phyloP scores from a whole-genome alignment of 2,797 vertebrate species.

The Trematomus bernacchii region DNA sequence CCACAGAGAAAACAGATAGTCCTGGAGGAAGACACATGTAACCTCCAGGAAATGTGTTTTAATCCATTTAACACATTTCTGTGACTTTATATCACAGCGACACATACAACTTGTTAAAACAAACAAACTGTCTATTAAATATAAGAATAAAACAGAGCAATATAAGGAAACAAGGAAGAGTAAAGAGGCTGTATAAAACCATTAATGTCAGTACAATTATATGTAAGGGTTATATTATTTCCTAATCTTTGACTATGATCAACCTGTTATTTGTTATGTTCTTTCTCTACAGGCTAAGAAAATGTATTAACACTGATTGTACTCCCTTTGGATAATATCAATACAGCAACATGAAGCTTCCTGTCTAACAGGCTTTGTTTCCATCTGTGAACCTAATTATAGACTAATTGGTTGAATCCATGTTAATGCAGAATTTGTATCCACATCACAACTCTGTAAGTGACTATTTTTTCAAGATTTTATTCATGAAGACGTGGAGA shows the following conservation, averaged over 20 bases:
- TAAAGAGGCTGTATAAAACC: background rate
- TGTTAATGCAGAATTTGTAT: background rate
- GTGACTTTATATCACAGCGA: background rate
- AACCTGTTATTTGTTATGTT: background rate
- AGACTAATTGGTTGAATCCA: conserved; percentile 5
- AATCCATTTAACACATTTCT: background rate
- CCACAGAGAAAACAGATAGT: background rate
- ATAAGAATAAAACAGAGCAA: background rate
- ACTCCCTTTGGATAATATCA: background rate
- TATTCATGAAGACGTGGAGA: background rate
- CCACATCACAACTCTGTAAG: background rate
- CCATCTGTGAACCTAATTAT: background rate
- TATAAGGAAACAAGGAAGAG: background rate
- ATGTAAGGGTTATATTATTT: background rate
- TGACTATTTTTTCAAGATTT: background rate
- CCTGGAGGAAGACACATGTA: background rate
- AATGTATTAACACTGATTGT: background rate
- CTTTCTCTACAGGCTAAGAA: background rate
- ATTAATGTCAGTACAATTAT: background rate
- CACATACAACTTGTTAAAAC: background rate
- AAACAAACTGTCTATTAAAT: too few relatives aligned
- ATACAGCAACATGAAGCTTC: background rate
- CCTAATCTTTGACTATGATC: background rate
- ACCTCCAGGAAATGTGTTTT: background rate
- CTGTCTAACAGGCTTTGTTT: conserved; percentile 6